Evolutionary conservation across 2,113 vertebrate species (phyloP), one percentile per base, ranked within the genome.

Genomic region (Sminthopsis crassicaudata): DNA sequence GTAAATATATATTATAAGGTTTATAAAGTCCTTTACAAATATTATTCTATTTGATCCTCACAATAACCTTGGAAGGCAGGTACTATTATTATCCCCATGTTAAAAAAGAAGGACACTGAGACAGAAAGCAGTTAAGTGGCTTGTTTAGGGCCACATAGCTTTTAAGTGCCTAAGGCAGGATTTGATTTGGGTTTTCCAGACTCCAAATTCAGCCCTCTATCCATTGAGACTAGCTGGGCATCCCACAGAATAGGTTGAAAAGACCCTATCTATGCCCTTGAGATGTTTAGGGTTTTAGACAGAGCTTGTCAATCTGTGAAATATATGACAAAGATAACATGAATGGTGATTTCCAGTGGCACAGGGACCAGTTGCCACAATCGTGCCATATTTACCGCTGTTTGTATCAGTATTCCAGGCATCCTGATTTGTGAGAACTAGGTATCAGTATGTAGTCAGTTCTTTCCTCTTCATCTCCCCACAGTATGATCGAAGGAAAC

Each of bases 211-310:
- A 67, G 60, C 89, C 48, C 91, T 93, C 89, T 48, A 91, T 46
- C 89, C 93, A 54, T 94, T 91, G 46, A 51, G 90, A 89, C 94
- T 27, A 84, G 30, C 26, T 26, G 19, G 67, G 53, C n/a, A 48
- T 46, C 57, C 36, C 60, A 67, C 11, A 67, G 30, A 67, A 67
- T 1, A 67, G 12, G 30, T 4, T 36, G 11, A 67, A 67, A 2
- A 67, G 46, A 53, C 51, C 23, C 0, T 23, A 26, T 90, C 89
- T 60, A 25, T 94, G 53, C 36, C 90, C 53, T 30, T 88, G 36
- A 88, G 76, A 90, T 89, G 84, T 51, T 52, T 10, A 30, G 0
- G 0, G 48, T 90, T 57, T 91, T n/a, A 51, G 91, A 50, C 88
- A 89, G 22, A 0, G 10, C 10, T 2, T n/a, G 92, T 52, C 91